Conservation (phyloP, 2,797 vertebrate genomes). For the Arctocebus calabarensis region DNA sequence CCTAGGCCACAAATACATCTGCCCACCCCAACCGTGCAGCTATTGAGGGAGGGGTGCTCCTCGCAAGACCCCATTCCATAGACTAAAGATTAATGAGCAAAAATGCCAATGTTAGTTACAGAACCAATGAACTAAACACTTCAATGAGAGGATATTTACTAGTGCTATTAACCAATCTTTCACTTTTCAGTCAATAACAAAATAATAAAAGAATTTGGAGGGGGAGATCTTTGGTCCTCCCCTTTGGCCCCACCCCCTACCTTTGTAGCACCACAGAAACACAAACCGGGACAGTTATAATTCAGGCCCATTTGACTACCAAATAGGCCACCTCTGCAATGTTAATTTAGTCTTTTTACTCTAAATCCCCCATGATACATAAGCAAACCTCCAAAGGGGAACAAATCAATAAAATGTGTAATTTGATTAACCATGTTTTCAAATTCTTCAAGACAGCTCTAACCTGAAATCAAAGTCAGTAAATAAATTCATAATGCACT, state of each 20-base stretch:
- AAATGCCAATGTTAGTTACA: constrained; percentile 74
- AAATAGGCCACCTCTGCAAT: constrained; percentile 84
- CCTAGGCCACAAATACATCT: constrained; percentile 64
- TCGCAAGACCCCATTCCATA: constrained; percentile 76
- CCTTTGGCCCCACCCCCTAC: not conserved
- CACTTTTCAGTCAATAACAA: not conserved
- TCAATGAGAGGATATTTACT: constrained; percentile 48
- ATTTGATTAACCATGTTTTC: constrained; percentile 88
- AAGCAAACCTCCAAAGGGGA: constrained; percentile 88
- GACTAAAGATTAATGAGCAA: constrained; percentile 78
- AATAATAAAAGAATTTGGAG: constrained; percentile 74
- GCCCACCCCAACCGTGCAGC: constrained; percentile 48
- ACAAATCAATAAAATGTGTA: constrained; percentile 89
- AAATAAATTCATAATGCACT: constrained; percentile 86
- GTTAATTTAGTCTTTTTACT: constrained; percentile 88
- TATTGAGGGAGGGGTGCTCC: constrained; percentile 57
- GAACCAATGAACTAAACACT: constrained; percentile 19
- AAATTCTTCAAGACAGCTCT: constrained; percentile 86
- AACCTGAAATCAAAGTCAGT: constrained; percentile 78
- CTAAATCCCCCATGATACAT: constrained; percentile 84
- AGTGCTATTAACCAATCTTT: constrained; percentile 48
- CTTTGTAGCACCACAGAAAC: constrained; percentile 37
- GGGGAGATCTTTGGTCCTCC: not conserved
- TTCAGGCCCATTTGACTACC: constrained; percentile 83
- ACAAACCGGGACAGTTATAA: constrained; percentile 81